Evolutionary conservation across 2,888 invertebrate species (phyloP), one percentile per base, ranked within the genome.

Genomic region (Temnothorax ravouxi): DNA sequence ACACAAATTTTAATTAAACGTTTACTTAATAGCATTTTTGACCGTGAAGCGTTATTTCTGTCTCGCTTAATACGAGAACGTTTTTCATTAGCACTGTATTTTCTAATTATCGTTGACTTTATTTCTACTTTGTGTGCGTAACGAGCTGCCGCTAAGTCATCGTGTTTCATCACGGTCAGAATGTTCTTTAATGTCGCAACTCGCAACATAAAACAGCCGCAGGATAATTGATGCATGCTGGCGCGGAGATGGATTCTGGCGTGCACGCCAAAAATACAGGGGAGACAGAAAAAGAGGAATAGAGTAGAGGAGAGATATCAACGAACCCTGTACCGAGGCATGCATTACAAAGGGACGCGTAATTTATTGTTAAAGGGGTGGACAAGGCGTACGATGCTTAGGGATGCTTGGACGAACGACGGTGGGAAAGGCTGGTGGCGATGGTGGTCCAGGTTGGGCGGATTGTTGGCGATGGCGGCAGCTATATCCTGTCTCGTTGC

Each of bases 361-460:
- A 84, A 59, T 77, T 54, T 85, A 61, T 89, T 72, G 66, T 96
- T 95, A 72, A 95, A 97, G 97, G 97, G 97, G 97, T 97, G 97
- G 97, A 97, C 96, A 97, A 97, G 97, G 97, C 97, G 97, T 97
- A 97, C 97, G 97, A 97, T 97, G 97, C 97, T 97, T 96, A 97
- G 94, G 93, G 95, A 95, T 95, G 95, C 93, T 94, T 93, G 94
- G 92, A 93, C 94, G 93, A 93, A 92, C 92, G 93, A 93, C 92
- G 94, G 93, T 92, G 93, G 94, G 94, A 94, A 94, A 93, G 94
- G 94, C 92, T 93, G 94, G 93, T 91, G 91, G 88, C 91, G 91
- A 89, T 89, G 91, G 88, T 91, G 91, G 92, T 91, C 91, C 88
- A 91, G 92, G 89, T 85, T 92, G 91, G 91, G 91, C 90, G 92